A percentile compares a stretch with the other conserved stretches of the same genome.
Conservation (phyloP, 2,113 vertebrate genomes). For the Pluvialis apricaria region DNA sequence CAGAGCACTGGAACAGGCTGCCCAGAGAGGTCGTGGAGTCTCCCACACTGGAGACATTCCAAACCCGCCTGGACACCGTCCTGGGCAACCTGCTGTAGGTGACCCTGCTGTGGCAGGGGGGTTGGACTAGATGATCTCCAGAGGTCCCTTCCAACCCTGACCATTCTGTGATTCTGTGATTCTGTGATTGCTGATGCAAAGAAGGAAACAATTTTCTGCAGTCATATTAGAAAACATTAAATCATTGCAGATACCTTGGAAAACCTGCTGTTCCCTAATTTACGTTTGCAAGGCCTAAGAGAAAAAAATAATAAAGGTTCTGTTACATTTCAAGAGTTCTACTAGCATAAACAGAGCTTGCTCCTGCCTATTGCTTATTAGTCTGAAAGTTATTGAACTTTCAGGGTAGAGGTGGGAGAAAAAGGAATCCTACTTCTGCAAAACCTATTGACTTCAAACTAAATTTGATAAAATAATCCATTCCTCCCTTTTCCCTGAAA, state of each 20-base stretch:
- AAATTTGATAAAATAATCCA: slow-evolving; percentile 44
- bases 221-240: not conserved
- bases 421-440: not conserved
- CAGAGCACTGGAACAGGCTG: no score
- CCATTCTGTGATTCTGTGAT: no score
- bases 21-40: no score
- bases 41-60: no score
- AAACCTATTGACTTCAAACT: not conserved
- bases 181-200: not conserved
- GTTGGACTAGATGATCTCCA: no score
- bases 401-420: slow-evolving; percentile 1
- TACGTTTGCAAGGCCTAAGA: not conserved
- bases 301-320: not conserved
- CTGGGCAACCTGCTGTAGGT: no score
- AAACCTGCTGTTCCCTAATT: not conserved
- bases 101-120: no score
- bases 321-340: not conserved
- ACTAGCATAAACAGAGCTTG: not conserved
- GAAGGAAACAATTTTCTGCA: not conserved
- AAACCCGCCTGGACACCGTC: no score
- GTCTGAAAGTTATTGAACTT: not conserved
- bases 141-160: no score
- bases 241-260: not conserved
- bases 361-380: not conserved
- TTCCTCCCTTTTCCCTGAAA: not conserved